Percentiles rank a stretch among this genome's conserved stretches.
These are phyloP conservation scores for Beris morrisii DNA, from an alignment of 2,888 invertebrate genomes.

Conservation along the genomic window DNA sequence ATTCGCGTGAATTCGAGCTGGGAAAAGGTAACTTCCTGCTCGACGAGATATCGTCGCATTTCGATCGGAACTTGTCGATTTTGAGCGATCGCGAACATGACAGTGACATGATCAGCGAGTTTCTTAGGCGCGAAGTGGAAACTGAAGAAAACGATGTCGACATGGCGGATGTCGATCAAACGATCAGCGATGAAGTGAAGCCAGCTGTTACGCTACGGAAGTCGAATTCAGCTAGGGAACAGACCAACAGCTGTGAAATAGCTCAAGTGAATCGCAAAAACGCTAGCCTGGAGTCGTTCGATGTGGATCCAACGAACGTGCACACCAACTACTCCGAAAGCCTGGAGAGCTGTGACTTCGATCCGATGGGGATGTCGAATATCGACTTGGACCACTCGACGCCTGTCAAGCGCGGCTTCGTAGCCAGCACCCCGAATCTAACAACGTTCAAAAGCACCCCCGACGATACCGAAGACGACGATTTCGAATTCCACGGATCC, in stretches of 20 bases:
- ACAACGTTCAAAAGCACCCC: constrained; percentile 51
- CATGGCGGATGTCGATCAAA: constrained; percentile 42
- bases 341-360: constrained; percentile 54
- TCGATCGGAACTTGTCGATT: constrained; percentile 62
- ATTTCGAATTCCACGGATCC: constrained; percentile 58
- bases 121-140: constrained; percentile 26
- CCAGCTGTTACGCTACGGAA: constrained; percentile 43
- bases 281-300: constrained; percentile 46
- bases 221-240: constrained; percentile 15
- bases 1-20: constrained; percentile 47
- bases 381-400: constrained; percentile 34
- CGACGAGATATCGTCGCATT: constrained; percentile 59
- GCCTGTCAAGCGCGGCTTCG: constrained; percentile 48
- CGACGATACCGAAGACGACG: constrained; percentile 56
- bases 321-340: constrained; percentile 54
- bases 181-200: constrained; percentile 50
- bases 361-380: constrained; percentile 43
- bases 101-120: constrained; percentile 41
- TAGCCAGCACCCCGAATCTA: constrained; percentile 66
- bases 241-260: not conserved
- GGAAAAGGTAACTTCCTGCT: constrained; percentile 53
- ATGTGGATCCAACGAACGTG: constrained; percentile 55
- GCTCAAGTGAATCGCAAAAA: constrained; percentile 40
- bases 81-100: constrained; percentile 60
- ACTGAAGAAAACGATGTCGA: not conserved